Evolutionary conservation across 2,888 invertebrate genomes (phyloP).

Genomic region (Piscicola geometra): DNA sequence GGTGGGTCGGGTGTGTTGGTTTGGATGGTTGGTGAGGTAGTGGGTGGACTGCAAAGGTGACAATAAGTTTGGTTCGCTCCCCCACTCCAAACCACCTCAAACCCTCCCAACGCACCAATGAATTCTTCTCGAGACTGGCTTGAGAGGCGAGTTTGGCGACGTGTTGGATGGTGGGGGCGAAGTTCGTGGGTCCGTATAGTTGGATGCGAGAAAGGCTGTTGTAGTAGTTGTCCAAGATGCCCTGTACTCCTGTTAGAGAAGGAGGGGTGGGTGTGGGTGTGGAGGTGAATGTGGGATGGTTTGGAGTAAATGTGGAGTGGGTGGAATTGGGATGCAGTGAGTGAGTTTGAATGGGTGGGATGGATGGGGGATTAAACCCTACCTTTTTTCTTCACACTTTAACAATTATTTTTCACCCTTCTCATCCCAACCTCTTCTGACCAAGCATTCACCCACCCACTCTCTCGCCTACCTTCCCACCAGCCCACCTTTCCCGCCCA

Average conservation of each 20-base stretch:
- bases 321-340: not conserved
- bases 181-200: slow-evolving; percentile 55
- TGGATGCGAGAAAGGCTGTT: slow-evolving; percentile 50
- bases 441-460: too few species aligned
- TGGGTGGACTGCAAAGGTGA: too few species aligned
- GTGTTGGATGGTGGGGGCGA: slow-evolving; percentile 53
- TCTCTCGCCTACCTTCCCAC: too few species aligned
- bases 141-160: slow-evolving; percentile 51
- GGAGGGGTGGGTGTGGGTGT: not conserved
- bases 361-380: too few species aligned
- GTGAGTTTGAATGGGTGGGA: not conserved
- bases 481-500: too few species aligned
- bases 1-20: not conserved
- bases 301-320: not conserved
- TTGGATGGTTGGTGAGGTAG: not conserved
- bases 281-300: not conserved
- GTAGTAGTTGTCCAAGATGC: slow-evolving; percentile 51
- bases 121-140: slow-evolving; percentile 49
- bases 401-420: too few species aligned
- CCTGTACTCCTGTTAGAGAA: slow-evolving; percentile 50
- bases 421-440: too few species aligned
- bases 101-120: slow-evolving; percentile 42
- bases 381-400: too few species aligned
- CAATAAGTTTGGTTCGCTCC: too few species aligned
- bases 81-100: not conserved